These are phyloP conservation scores for Amiota communis DNA, from an alignment of 2,888 invertebrate genomes.

Conservation along the genomic window DNA sequence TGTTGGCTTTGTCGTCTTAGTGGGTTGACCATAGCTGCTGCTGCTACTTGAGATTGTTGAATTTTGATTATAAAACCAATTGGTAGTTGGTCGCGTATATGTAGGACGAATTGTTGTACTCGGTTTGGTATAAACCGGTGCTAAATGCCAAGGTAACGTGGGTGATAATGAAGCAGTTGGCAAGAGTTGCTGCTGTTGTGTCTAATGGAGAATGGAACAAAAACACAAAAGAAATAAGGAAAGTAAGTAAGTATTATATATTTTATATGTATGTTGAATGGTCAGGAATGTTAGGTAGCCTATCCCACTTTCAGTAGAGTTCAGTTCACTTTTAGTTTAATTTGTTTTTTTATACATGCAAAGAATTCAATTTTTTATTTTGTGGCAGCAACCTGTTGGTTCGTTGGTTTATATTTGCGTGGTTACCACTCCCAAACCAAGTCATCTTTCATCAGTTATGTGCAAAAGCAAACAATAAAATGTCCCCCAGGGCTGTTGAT, in stretches of 20 bases:
- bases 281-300: slow-evolving; percentile 15
- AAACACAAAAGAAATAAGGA: slow-evolving; percentile 49
- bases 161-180: slow-evolving; percentile 57
- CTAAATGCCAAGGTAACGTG: background rate
- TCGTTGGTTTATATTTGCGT: background rate
- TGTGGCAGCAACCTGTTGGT: slow-evolving; percentile 42
- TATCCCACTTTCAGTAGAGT: background rate
- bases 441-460: slow-evolving; percentile 59
- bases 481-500: slow-evolving; percentile 66
- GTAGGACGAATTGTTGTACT: slow-evolving; percentile 47
- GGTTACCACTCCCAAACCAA: slow-evolving; percentile 23
- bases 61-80: slow-evolving; percentile 25
- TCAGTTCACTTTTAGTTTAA: background rate
- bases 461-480: slow-evolving; percentile 71
- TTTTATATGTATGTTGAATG: too few species aligned
- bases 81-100: slow-evolving; percentile 41
- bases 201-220: slow-evolving; percentile 43
- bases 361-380: slow-evolving; percentile 69
- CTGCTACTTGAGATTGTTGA: slow-evolving; percentile 21
- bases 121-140: slow-evolving; percentile 40
- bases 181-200: slow-evolving; percentile 54
- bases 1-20: slow-evolving; percentile 15
- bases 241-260: too few species aligned
- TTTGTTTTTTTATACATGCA: slow-evolving; percentile 51
- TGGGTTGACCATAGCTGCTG: background rate